Percentiles rank a stretch among this genome's conserved stretches.
Conservation (phyloP, 2,888 invertebrate species). For the Poecilus cupreus region DNA sequence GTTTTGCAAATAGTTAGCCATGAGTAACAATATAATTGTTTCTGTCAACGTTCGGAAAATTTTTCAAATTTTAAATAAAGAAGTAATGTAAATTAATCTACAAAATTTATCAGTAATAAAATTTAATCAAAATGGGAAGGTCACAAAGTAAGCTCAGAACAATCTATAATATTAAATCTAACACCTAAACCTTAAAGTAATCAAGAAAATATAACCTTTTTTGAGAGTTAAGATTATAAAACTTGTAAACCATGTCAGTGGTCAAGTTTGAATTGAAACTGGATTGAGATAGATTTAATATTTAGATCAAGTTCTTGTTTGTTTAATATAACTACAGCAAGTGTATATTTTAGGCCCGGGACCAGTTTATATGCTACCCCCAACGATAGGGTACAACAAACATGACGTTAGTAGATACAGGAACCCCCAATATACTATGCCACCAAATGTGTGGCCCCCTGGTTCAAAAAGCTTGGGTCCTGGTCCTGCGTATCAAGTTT, state of each 20-base stretch:
- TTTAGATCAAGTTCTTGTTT: too few species aligned
- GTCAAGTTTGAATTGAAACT: too few species aligned
- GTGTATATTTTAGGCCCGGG: slow-evolving; percentile 77
- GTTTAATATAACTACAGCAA: too few species aligned
- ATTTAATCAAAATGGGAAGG: background rate
- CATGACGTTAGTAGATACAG: slow-evolving; percentile 80
- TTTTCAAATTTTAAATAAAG: background rate
- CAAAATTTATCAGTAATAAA: slow-evolving; percentile 4
- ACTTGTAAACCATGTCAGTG: background rate
- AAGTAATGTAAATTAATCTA: slow-evolving; percentile 4
- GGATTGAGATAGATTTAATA: too few species aligned
- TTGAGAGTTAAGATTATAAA: background rate
- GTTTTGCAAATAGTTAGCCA: too few species aligned
- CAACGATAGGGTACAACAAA: slow-evolving; percentile 76
- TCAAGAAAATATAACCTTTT: background rate
- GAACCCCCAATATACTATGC: slow-evolving; percentile 80
- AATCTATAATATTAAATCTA: too few species aligned
- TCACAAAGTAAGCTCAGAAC: slow-evolving; percentile 2
- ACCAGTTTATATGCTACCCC: slow-evolving; percentile 79
- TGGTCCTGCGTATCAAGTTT: slow-evolving; percentile 73
- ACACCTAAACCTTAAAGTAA: background rate
- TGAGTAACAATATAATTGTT: background rate
- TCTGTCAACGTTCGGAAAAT: slow-evolving; percentile 1
- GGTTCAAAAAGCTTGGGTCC: slow-evolving; percentile 68
- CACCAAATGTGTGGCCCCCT: slow-evolving; percentile 68